Percentiles rank a stretch among this genome's conserved stretches.
Conservation (phyloP, 2,888 invertebrate genomes). For the Eulithis testata region DNA sequence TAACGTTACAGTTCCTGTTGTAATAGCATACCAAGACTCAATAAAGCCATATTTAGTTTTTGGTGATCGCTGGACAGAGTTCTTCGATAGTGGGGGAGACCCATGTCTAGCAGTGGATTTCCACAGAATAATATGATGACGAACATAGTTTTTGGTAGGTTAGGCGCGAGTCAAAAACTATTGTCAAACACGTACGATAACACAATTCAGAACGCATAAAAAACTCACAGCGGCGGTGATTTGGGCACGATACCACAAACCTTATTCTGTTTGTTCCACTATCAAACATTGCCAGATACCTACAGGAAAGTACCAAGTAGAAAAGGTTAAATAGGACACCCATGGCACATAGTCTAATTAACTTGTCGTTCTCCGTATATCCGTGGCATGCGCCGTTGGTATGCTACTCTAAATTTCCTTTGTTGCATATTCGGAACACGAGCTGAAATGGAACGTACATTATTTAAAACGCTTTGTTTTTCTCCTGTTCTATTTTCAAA, state of each 20-base stretch:
- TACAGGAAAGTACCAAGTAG: slow-evolving; percentile 28
- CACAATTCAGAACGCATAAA: background rate
- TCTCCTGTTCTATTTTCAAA: slow-evolving; percentile 4
- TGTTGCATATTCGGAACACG: slow-evolving; percentile 25
- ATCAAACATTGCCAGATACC: background rate
- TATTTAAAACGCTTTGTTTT: slow-evolving; percentile 23
- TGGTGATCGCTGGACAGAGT: too few relatives aligned
- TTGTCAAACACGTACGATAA: background rate
- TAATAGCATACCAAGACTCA: background rate
- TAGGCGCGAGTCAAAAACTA: background rate
- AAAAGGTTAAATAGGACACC: slow-evolving; percentile 27
- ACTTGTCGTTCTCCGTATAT: slow-evolving; percentile 24
- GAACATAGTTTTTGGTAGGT: too few relatives aligned
- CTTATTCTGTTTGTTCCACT: too few relatives aligned
- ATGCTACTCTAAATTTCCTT: slow-evolving; percentile 30
- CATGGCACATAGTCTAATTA: slow-evolving; percentile 25
- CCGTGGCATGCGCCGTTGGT: slow-evolving; percentile 19
- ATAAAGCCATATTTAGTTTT: too few relatives aligned
- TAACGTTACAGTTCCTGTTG: slow-evolving; percentile 25
- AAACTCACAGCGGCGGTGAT: background rate
- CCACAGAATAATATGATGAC: too few relatives aligned
- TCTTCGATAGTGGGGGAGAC: too few relatives aligned
- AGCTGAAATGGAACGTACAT: slow-evolving; percentile 21
- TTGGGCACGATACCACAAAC: background rate
- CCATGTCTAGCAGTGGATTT: too few relatives aligned